Evolutionary conservation across 1,140 invertebrate genomes (phyloP).

Genomic region (Hermetia illucens): DNA sequence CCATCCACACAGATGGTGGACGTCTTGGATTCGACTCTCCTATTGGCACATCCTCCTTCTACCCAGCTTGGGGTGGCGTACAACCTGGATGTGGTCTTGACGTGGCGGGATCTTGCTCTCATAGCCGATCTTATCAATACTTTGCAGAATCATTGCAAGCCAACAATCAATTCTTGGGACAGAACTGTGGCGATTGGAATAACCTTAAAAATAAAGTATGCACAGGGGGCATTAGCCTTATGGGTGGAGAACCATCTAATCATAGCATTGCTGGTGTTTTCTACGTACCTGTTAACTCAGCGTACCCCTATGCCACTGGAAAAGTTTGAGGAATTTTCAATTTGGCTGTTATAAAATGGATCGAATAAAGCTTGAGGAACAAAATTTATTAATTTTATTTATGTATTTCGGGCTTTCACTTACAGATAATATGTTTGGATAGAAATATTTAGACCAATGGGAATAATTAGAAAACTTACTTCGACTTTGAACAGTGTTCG

Average conservation of each 20-base stretch:
- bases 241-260: conserved; percentile 12
- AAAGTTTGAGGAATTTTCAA: too few species aligned
- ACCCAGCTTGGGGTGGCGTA: conserved; percentile 34
- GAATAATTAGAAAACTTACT: too few species aligned
- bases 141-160: conserved; percentile 10
- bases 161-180: conserved; percentile 15
- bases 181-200: conserved; percentile 29
- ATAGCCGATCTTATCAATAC: conserved; percentile 7
- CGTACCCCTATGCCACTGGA: conserved; percentile 13
- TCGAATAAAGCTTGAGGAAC: too few species aligned
- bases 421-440: too few species aligned
- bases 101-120: conserved; percentile 7
- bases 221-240: conserved; percentile 14
- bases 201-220: conserved; percentile 29
- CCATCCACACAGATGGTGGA: conserved; percentile 42
- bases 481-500: too few species aligned
- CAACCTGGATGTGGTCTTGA: conserved; percentile 33
- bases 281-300: conserved; percentile 16
- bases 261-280: conserved; percentile 12
- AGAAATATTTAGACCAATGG: too few species aligned
- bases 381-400: too few species aligned
- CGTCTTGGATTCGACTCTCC: conserved; percentile 26
- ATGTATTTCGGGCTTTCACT: too few species aligned
- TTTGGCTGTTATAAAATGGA: too few species aligned
- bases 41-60: conserved; percentile 37